phyloP scores from a whole-genome alignment of 2,888 invertebrate species.

The Drosophila nr. fundita region DNA sequence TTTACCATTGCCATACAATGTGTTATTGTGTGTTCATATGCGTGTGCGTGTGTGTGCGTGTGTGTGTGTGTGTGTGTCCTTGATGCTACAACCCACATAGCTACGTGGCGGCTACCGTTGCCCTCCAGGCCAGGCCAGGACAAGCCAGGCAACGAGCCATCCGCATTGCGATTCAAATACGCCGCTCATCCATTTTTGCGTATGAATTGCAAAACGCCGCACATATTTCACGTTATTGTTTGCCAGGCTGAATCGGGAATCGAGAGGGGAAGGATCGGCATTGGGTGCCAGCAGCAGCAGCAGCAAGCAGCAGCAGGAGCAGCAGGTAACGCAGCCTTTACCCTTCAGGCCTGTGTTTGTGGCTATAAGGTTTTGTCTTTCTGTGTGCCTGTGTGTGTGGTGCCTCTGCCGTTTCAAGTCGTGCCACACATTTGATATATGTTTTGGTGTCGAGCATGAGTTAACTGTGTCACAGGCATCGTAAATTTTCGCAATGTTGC shows the following conservation, averaged over 20 bases:
- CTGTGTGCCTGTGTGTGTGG: not conserved
- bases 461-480: conserved; percentile 80
- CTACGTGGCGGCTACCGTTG: conserved; percentile 43
- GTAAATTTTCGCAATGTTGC: conserved; percentile 76
- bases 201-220: conserved; percentile 80
- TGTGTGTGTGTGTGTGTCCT: not conserved
- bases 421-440: conserved; percentile 79
- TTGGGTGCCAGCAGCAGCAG: conserved; percentile 16
- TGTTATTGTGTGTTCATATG: conserved; percentile 66
- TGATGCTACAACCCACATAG: conserved; percentile 8
- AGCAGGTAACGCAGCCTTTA: conserved; percentile 68
- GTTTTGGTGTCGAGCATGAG: conserved; percentile 80
- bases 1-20: conserved; percentile 65
- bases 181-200: conserved; percentile 78
- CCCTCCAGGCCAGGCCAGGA: conserved; percentile 13
- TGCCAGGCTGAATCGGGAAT: conserved; percentile 42
- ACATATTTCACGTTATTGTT: conserved; percentile 80
- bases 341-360: conserved; percentile 37
- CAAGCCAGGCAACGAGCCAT: conserved; percentile 15
- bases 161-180: conserved; percentile 62
- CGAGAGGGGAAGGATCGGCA: conserved; percentile 15
- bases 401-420: conserved; percentile 64
- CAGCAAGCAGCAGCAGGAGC: conserved; percentile 39
- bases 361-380: conserved; percentile 18
- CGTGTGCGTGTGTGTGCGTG: not conserved